Base-by-base conservation (phyloP, 2,797 vertebrate genomes). In the Tapera naevia region DNA sequence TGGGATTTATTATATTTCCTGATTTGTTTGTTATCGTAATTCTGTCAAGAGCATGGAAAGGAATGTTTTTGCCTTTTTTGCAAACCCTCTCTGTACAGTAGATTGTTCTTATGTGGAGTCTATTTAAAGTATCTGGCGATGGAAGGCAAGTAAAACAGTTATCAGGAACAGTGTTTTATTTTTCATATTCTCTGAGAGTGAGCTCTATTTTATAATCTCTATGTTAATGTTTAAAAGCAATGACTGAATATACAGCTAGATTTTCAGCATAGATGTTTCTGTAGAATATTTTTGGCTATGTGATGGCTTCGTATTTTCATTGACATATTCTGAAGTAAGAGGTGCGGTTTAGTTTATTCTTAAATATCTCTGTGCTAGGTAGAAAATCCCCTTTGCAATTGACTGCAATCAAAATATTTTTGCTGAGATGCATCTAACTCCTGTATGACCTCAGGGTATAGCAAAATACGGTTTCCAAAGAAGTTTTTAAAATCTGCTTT, bases 1-100 rank as follows among this genome's bases (percentile, higher is more conserved):
- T 98, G 97, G 95, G 98, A 87, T 94, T 83, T 80, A 22, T 91
- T 57, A 1, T 37, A 45, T 91, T 88, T 91, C 33, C 23, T 92
- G 70, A 62, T 91, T 65, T 92, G 46, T 94, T 94, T 86, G 85
- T 60, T 65, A 25, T 21, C 1, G 37, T 83, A 45, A 86, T 93
- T 91, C 53, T 93, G 79, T 87, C 67, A 67, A 27, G 85, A 83
- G 73, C 66, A 15, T 50, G 65, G 91, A 90, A 92, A 82, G 19
- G 80, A 88, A 73, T 94, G 54, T 30, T 28, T 81, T 91, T 96
- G 88, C 91, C 94, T 86, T n/a, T 94, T 87, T 41, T 89, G 82
- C 75, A 9, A 83, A 85, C 64, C 24, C 79, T 41, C 17, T 84
- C 67, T 89, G 50, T 13, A 62, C 71, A 65, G 79, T 69, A 85